Evolutionary conservation across 2,113 vertebrate species (phyloP).

Genomic region (Myrmecobius fasciatus): DNA sequence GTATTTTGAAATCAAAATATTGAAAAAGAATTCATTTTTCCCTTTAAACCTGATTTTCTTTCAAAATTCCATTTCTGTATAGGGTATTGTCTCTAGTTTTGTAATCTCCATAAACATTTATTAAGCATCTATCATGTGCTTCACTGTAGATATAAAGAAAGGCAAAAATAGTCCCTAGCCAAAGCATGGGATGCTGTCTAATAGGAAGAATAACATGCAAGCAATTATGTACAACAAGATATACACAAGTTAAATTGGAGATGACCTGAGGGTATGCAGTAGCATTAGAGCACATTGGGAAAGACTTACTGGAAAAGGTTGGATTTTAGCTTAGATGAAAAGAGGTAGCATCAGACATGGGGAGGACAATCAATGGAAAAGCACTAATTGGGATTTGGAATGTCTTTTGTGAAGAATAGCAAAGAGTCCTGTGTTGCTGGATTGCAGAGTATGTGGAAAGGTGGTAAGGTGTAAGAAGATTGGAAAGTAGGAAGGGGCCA

Average conservation of each 20-base stretch:
- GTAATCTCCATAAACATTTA: background rate
- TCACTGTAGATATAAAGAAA: background rate
- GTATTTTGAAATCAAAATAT: background rate
- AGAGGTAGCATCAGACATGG: background rate
- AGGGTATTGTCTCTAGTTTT: background rate
- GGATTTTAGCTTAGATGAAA: background rate
- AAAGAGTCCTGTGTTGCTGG: background rate
- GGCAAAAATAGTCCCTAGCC: background rate
- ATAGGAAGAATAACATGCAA: background rate
- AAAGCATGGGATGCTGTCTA: background rate
- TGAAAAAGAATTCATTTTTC: background rate
- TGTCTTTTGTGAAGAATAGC: background rate
- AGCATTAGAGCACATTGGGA: too few species aligned
- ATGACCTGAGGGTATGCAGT: background rate
- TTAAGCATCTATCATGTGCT: background rate
- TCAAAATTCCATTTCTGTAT: background rate
- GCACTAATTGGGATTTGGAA: background rate
- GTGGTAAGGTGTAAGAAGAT: background rate
- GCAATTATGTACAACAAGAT: background rate
- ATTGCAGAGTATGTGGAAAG: background rate
- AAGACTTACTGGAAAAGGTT: background rate
- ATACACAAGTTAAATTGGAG: background rate
- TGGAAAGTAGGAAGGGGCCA: background rate
- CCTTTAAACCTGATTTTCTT: background rate
- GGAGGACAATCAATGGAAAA: background rate